Evolutionary conservation across 2,888 invertebrate species (phyloP).

Genomic region (Drosophila parthenogenetica): DNA sequence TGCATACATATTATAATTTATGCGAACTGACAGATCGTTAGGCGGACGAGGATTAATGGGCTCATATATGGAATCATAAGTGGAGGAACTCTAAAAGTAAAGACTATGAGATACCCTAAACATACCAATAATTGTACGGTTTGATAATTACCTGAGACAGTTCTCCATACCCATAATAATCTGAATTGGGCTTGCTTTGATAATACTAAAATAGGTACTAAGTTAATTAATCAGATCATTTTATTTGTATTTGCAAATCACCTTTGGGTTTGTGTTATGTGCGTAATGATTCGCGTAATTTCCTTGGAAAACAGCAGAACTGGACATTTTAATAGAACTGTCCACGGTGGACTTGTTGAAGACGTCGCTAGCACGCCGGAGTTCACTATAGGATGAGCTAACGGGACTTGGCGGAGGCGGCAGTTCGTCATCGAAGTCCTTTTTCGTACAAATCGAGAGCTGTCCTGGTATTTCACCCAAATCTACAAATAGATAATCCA

Average conservation of each 20-base stretch:
- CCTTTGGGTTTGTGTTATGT: slow-evolving; percentile 24
- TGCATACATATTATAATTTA: slow-evolving; percentile 89
- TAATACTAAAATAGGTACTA: slow-evolving; percentile 22
- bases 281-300: slow-evolving; percentile 43
- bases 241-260: background rate
- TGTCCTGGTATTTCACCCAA: slow-evolving; percentile 85
- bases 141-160: slow-evolving; percentile 88
- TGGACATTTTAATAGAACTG: slow-evolving; percentile 12
- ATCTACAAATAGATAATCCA: background rate
- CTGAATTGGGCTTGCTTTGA: slow-evolving; percentile 75
- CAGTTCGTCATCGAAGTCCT: slow-evolving; percentile 87
- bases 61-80: slow-evolving; percentile 95
- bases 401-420: slow-evolving; percentile 95
- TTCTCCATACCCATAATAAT: slow-evolving; percentile 88
- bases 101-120: background rate
- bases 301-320: slow-evolving; percentile 7
- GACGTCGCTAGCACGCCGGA: slow-evolving; percentile 91
- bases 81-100: slow-evolving; percentile 87
- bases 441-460: slow-evolving; percentile 67
- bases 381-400: slow-evolving; percentile 95
- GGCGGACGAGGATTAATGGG: slow-evolving; percentile 95
- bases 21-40: slow-evolving; percentile 89
- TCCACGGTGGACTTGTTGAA: slow-evolving; percentile 83
- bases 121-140: too few species aligned
- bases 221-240: too few species aligned